Evolutionary conservation across 2,113 vertebrate species (phyloP).

Genomic region (Cavia porcellus): DNA sequence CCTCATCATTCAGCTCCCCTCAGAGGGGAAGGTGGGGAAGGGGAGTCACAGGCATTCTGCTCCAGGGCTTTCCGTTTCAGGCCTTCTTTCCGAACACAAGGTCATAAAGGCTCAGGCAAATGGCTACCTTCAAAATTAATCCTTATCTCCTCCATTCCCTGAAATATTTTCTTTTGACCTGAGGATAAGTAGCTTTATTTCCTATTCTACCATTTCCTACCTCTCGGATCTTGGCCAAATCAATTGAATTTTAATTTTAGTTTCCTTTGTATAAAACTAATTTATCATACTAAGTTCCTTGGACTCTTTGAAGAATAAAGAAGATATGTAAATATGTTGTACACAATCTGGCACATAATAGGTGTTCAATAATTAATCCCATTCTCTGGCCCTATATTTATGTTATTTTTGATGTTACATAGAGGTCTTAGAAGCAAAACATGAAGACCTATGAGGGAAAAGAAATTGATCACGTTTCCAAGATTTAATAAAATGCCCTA

Average conservation of each 20-base stretch:
- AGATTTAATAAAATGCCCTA: not conserved
- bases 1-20: not conserved
- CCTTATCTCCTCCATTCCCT: not conserved
- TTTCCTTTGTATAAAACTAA: not conserved
- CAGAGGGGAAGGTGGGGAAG: not conserved
- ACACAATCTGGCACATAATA: not conserved
- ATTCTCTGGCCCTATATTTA: not conserved
- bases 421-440: not conserved
- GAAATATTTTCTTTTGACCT: conserved; percentile 3
- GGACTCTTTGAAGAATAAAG: conserved; percentile 20
- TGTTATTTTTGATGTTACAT: conserved; percentile 44
- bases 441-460: not conserved
- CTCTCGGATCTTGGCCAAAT: not conserved
- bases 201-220: not conserved
- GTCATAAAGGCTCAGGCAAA: not conserved
- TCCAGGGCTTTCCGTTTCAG: not conserved
- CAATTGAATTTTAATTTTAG: conserved; percentile 37
- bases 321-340: not conserved
- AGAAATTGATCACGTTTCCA: not conserved
- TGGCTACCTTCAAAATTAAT: not conserved
- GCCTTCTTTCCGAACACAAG: not conserved
- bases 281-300: not conserved
- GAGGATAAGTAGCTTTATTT: not conserved
- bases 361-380: not conserved
- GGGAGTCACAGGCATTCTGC: not conserved